phyloP scores from a whole-genome alignment of 35 echinoderm and acorn worm species.

The Eucidaris tribuloides region DNA sequence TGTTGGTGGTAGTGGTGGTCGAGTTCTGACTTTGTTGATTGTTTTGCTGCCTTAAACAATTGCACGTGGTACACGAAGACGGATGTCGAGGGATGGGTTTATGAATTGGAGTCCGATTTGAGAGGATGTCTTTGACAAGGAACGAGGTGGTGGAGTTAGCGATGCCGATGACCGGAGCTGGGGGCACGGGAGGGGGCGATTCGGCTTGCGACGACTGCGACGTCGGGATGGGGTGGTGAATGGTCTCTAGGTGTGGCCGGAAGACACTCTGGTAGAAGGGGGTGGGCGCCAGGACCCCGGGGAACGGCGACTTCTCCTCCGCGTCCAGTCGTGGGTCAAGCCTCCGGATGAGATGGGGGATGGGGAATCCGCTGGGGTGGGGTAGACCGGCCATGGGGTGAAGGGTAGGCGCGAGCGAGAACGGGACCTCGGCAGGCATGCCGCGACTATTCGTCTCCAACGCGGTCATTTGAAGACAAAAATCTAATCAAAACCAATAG shows the following conservation, averaged over 20 bases:
- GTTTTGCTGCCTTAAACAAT: constrained; percentile 58
- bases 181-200: background rate
- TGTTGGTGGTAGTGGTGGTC: background rate
- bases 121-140: constrained; percentile 80
- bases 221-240: background rate
- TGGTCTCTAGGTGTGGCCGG: constrained; percentile 10
- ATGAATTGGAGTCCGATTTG: constrained; percentile 57
- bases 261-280: constrained; percentile 46
- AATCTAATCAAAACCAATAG: constrained; percentile 38
- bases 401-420: constrained; percentile 19
- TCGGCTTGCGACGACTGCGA: background rate
- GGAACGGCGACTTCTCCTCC: constrained; percentile 36
- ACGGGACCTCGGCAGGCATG: constrained; percentile 37
- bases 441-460: constrained; percentile 14
- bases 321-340: constrained; percentile 12
- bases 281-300: constrained; percentile 32
- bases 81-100: constrained; percentile 81
- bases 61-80: constrained; percentile 74
- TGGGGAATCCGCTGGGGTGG: constrained; percentile 3
- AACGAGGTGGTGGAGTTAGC: constrained; percentile 55
- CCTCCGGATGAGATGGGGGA: constrained; percentile 38
- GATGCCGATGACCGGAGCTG: background rate
- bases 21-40: background rate
- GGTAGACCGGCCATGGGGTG: constrained; percentile 22
- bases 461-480: constrained; percentile 21